Percentiles rank a stretch among this genome's conserved stretches.
phyloP scores from a whole-genome alignment of 2,888 invertebrate genomes.

The Oithona nana region DNA sequence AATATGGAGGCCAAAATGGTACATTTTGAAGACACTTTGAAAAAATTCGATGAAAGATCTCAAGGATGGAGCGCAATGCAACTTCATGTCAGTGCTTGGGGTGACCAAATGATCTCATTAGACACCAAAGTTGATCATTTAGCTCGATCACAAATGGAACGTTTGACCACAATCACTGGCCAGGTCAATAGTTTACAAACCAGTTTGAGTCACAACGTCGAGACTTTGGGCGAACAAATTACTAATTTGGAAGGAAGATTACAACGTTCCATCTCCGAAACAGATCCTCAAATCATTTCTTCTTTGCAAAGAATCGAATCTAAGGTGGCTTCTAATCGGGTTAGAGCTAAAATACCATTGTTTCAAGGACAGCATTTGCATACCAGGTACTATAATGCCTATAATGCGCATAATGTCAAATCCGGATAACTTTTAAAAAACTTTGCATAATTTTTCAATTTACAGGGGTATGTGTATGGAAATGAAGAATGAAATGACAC shows the following conservation, averaged over 20 bases:
- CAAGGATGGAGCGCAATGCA: constrained; percentile 37
- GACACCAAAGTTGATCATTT: constrained; percentile 35
- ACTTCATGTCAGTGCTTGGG: constrained; percentile 36
- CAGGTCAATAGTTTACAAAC: neutral
- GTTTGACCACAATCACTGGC: neutral
- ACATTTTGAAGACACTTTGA: neutral
- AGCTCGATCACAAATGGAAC: constrained; percentile 21
- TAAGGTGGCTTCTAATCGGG: neutral
- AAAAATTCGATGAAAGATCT: constrained; percentile 30
- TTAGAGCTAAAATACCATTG: neutral
- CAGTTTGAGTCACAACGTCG: neutral
- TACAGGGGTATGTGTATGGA: neutral
- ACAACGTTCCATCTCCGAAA: neutral
- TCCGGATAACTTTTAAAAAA: too few relatives aligned
- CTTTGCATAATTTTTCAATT: neutral
- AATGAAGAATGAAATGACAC: neutral
- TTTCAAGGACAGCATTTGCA: neutral
- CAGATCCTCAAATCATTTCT: neutral
- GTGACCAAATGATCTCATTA: constrained; percentile 33
- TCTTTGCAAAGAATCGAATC: neutral
- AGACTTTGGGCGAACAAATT: neutral
- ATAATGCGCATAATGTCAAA: too few relatives aligned
- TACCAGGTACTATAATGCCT: too few relatives aligned
- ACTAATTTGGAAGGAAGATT: neutral
- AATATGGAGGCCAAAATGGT: neutral